Evolutionary conservation across 2,113 vertebrate species (phyloP).

Genomic region (Paraplagusia blochii): DNA sequence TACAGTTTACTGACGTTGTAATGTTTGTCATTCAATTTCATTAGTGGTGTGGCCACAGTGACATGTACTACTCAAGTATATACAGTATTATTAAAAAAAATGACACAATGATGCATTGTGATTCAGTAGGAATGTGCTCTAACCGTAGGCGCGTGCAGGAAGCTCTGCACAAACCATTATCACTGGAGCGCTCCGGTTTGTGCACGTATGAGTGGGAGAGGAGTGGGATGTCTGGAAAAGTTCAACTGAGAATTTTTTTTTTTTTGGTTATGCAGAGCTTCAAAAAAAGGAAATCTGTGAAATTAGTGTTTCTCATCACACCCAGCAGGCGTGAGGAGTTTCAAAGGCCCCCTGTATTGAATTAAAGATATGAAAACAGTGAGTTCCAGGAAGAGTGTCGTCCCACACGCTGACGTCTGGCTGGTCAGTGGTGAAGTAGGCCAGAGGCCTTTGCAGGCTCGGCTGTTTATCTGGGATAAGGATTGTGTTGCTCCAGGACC

Average conservation of each 20-base stretch:
- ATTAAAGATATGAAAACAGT: slow-evolving; percentile 31
- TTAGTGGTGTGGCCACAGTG: too few species aligned
- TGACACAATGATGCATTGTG: neutral
- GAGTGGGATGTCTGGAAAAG: neutral
- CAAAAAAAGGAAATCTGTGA: neutral
- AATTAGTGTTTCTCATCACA: slow-evolving; percentile 8
- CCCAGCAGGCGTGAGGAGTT: neutral
- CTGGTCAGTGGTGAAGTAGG: slow-evolving; percentile 20
- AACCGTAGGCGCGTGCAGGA: neutral
- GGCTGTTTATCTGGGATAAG: slow-evolving; percentile 51
- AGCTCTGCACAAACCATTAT: neutral
- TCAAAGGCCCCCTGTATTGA: slow-evolving; percentile 15
- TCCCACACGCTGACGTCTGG: slow-evolving; percentile 41
- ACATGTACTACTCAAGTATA: too few species aligned
- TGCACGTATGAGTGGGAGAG: neutral
- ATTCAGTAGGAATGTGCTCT: neutral
- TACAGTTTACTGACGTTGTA: too few species aligned
- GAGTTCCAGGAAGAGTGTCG: slow-evolving; percentile 33
- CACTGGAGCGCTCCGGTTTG: neutral
- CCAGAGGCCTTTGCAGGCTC: slow-evolving; percentile 17
- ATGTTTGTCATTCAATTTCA: too few species aligned
- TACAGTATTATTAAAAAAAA: neutral
- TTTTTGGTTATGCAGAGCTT: too few species aligned
- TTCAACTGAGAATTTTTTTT: too few species aligned
- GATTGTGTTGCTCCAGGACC: slow-evolving; percentile 20